Conservation (phyloP, 2,888 invertebrate genomes). For the Oscheius sp. region DNA sequence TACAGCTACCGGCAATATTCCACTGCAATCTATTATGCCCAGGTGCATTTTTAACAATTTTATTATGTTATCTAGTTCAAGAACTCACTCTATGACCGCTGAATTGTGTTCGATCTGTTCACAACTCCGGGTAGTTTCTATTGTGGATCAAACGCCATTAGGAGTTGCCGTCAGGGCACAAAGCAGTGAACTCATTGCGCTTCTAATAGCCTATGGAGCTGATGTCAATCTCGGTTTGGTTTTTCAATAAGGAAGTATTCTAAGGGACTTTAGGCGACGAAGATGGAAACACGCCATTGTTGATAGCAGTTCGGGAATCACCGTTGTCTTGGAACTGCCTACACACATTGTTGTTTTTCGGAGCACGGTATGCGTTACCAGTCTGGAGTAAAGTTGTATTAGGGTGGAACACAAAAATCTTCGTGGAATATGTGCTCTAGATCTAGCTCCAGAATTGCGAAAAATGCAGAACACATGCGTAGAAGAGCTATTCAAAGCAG, state of each 20-base stretch:
- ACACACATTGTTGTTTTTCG: constrained; percentile 71
- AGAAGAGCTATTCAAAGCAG: constrained; percentile 66
- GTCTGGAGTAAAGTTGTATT: constrained; percentile 17
- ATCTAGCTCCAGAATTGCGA: constrained; percentile 77
- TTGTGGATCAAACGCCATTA: constrained; percentile 77
- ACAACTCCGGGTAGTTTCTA: constrained; percentile 75
- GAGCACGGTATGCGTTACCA: constrained; percentile 62
- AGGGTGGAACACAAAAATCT: constrained; percentile 75
- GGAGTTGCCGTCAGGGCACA: constrained; percentile 78
- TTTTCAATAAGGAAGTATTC: background rate
- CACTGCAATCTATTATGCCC: constrained; percentile 64
- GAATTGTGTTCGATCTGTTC: constrained; percentile 76
- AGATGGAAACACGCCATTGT: constrained; percentile 78
- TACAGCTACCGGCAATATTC: constrained; percentile 68
- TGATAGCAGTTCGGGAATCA: constrained; percentile 78
- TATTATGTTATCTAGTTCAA: constrained; percentile 22
- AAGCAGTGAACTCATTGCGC: constrained; percentile 77
- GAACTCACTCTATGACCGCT: constrained; percentile 67
- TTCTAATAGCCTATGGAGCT: constrained; percentile 78
- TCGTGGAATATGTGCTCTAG: constrained; percentile 76
- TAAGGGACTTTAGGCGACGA: constrained; percentile 73
- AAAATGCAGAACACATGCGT: constrained; percentile 76
- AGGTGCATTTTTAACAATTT: constrained; percentile 42
- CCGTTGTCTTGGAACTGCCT: constrained; percentile 76
- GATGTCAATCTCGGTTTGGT: constrained; percentile 74